These are phyloP conservation scores for Caloenas nicobarica DNA, from an alignment of 2,113 vertebrate genomes.

Conservation along the genomic window DNA sequence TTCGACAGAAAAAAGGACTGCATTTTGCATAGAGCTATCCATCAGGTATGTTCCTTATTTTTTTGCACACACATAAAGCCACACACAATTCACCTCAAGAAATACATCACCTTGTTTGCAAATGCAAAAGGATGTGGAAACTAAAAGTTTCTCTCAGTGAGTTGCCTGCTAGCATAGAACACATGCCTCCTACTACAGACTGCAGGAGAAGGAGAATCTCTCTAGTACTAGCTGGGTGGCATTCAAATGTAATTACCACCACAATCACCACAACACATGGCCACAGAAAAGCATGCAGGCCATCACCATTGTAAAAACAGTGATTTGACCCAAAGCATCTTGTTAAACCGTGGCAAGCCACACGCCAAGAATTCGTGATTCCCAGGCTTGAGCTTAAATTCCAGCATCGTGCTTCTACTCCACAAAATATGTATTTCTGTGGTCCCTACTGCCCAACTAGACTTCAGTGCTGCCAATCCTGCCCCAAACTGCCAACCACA, in stretches of 20 bases:
- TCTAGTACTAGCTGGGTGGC: not conserved
- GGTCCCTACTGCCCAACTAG: not conserved
- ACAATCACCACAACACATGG: not conserved
- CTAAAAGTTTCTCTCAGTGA: not conserved
- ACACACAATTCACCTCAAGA: not conserved
- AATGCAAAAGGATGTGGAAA: not conserved
- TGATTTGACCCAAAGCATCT: not conserved
- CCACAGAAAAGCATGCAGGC: not conserved
- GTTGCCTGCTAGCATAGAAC: not conserved
- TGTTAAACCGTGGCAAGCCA: not conserved
- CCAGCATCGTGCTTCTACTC: not conserved
- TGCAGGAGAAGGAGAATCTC: fast-evolving
- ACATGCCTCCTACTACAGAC: not conserved
- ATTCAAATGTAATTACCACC: not conserved
- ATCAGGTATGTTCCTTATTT: not conserved
- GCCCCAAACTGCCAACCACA: not conserved
- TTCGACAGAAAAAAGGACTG: not conserved
- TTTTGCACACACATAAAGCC: not conserved
- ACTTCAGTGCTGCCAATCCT: not conserved
- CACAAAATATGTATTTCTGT: not conserved
- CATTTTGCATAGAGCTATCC: not conserved
- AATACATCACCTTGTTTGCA: not conserved
- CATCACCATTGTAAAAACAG: not conserved
- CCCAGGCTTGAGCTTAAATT: not conserved
- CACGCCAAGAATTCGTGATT: not conserved